Percentiles rank a stretch among this genome's conserved stretches.
These are phyloP conservation scores for Fopius arisanus DNA, from an alignment of 1,140 invertebrate genomes.

Conservation along the genomic window DNA sequence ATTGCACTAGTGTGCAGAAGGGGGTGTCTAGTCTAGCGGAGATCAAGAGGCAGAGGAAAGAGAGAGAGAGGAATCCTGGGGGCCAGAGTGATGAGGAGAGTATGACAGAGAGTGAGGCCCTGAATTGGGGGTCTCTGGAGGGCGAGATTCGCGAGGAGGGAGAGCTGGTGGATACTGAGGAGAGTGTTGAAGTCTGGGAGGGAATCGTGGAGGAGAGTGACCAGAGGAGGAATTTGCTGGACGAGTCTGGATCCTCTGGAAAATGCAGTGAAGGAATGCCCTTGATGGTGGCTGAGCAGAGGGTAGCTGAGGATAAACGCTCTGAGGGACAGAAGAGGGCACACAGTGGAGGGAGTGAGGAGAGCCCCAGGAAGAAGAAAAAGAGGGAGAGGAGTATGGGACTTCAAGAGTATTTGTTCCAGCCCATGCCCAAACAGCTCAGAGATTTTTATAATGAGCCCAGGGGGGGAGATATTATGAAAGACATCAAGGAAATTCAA, in stretches of 20 bases:
- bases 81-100: conserved; percentile 27
- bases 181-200: neutral
- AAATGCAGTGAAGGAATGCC: no score
- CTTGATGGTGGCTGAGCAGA: neutral
- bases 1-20: conserved; percentile 44
- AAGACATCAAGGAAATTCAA: conserved; percentile 62
- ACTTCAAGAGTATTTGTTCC: conserved; percentile 44
- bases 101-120: conserved; percentile 33
- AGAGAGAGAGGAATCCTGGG: conserved; percentile 1
- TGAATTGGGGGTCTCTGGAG: conserved; percentile 30
- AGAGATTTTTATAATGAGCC: conserved; percentile 70
- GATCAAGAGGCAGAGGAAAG: conserved; percentile 39
- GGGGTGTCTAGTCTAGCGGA: conserved; percentile 40
- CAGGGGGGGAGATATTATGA: conserved; percentile 69
- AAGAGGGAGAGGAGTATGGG: neutral
- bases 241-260: neutral
- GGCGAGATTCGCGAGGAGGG: neutral
- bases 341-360: neutral
- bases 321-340: neutral
- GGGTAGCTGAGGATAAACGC: neutral
- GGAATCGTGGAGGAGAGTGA: neutral
- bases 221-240: neutral
- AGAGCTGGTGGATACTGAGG: neutral
- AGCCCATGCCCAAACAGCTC: conserved; percentile 62
- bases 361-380: conserved; percentile 18